Conservation (phyloP, 2,888 invertebrate genomes). For the Idaea dimidiata region DNA sequence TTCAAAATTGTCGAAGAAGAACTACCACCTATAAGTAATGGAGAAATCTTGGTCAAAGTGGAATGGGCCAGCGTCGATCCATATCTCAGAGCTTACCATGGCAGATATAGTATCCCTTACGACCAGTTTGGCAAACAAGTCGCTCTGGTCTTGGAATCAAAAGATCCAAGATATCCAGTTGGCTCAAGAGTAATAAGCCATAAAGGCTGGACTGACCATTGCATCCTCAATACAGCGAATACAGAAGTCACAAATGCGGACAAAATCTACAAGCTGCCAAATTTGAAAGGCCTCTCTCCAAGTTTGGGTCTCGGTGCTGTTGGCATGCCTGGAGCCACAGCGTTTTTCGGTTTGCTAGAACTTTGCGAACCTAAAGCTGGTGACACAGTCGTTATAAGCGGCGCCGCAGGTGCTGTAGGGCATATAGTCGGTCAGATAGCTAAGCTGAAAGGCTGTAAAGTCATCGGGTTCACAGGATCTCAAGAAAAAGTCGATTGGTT, state of each 20-base stretch:
- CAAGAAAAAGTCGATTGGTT: constrained; percentile 86
- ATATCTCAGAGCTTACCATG: constrained; percentile 38
- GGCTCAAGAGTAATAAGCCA: constrained; percentile 81
- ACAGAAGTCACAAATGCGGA: constrained; percentile 23
- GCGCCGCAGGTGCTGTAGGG: constrained; percentile 89
- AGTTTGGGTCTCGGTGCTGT: constrained; percentile 83
- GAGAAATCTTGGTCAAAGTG: constrained; percentile 45
- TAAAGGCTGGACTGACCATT: constrained; percentile 84
- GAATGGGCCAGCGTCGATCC: constrained; percentile 29
- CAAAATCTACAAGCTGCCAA: constrained; percentile 66
- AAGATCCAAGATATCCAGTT: constrained; percentile 74
- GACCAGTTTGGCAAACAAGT: constrained; percentile 40
- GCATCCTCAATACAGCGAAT: constrained; percentile 35
- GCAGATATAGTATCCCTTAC: constrained; percentile 25
- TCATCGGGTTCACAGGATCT: constrained; percentile 87
- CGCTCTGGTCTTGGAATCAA: constrained; percentile 61
- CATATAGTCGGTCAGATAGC: constrained; percentile 88
- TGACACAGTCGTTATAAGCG: constrained; percentile 86
- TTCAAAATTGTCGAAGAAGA: constrained; percentile 56
- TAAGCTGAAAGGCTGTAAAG: constrained; percentile 82
- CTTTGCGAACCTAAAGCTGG: constrained; percentile 85
- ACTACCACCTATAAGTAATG: constrained; percentile 75
- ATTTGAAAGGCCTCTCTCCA: constrained; percentile 72
- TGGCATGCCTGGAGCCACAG: constrained; percentile 87
- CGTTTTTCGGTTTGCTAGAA: constrained; percentile 86